A percentile compares a stretch with the other conserved stretches of the same genome.
Conservation (phyloP, 2,797 vertebrate species). For the Psittacula derbiana region DNA sequence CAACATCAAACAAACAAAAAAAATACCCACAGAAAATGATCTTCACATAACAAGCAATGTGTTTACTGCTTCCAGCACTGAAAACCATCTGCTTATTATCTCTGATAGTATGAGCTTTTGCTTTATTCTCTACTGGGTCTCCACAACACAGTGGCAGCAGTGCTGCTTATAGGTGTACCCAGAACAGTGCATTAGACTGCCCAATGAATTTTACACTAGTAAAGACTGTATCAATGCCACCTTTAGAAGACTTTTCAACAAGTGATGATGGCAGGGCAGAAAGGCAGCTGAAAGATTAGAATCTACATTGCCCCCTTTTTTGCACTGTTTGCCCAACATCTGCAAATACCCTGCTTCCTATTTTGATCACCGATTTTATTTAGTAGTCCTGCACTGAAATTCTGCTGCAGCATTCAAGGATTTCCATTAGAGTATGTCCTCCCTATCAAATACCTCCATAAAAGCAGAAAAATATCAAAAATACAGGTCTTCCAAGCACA, state of each 20-base stretch:
- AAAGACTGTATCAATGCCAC: neutral
- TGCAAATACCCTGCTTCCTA: neutral
- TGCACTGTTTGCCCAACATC: neutral
- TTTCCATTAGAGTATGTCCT: neutral
- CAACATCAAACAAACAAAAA: neutral
- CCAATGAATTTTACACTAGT: neutral
- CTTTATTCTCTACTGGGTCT: neutral
- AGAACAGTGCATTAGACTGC: neutral
- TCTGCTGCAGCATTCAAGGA: neutral
- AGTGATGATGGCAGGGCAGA: neutral
- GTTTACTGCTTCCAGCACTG: conserved; percentile 44
- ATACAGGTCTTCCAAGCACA: neutral
- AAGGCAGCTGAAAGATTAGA: neutral
- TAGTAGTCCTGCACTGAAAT: neutral
- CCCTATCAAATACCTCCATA: neutral
- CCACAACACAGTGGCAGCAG: neutral
- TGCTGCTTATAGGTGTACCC: neutral
- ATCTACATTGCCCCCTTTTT: neutral
- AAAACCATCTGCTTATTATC: conserved; percentile 31
- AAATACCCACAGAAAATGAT: neutral
- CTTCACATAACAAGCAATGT: neutral
- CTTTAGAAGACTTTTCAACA: neutral
- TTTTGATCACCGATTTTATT: neutral
- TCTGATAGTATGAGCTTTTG: neutral
- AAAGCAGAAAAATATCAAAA: neutral